A percentile compares a stretch with the other conserved stretches of the same genome.
These are phyloP conservation scores for Micromussa lordhowensis DNA, from an alignment of 92 coral and sea anemone species.

Conservation along the genomic window DNA sequence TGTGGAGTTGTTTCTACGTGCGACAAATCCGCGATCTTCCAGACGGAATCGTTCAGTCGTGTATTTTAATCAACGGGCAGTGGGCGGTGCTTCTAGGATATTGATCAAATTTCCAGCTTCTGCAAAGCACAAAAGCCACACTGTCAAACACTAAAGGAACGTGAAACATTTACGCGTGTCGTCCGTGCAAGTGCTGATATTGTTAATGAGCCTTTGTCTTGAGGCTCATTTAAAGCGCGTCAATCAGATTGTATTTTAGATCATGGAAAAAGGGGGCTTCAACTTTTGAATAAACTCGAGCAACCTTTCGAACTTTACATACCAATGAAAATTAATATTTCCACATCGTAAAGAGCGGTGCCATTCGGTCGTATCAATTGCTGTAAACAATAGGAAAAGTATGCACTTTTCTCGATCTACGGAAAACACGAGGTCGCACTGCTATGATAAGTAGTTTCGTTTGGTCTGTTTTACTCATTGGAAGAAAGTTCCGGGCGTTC, in stretches of 20 bases:
- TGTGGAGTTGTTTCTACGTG: background rate
- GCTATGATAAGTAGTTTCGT: slow-evolving; percentile 1
- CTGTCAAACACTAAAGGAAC: slow-evolving; percentile 52
- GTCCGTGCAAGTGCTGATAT: slow-evolving; percentile 13
- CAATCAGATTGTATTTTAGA: background rate
- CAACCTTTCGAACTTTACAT: slow-evolving; percentile 4
- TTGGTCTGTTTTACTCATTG: slow-evolving; percentile 27
- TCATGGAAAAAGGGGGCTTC: background rate
- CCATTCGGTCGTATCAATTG: slow-evolving; percentile 2
- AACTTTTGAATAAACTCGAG: background rate
- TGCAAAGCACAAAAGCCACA: slow-evolving; percentile 46
- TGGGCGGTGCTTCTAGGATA: slow-evolving; percentile 54
- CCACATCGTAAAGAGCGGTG: background rate
- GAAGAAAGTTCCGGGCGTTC: slow-evolving; percentile 16
- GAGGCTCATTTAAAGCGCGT: background rate
- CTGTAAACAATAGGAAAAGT: background rate
- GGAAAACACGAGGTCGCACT: slow-evolving; percentile 25
- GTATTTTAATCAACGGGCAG: slow-evolving; percentile 28
- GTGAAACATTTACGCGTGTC: slow-evolving; percentile 63
- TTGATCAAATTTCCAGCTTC: slow-evolving; percentile 72
- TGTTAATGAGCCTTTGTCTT: slow-evolving; percentile 29
- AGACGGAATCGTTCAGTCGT: slow-evolving; percentile 24
- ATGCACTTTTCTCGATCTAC: background rate
- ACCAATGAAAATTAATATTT: slow-evolving; percentile 4
- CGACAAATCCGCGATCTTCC: slow-evolving; percentile 28